Evolutionary conservation across 2,113 vertebrate genomes (phyloP).

Genomic region (Ivindomyrus marchei): DNA sequence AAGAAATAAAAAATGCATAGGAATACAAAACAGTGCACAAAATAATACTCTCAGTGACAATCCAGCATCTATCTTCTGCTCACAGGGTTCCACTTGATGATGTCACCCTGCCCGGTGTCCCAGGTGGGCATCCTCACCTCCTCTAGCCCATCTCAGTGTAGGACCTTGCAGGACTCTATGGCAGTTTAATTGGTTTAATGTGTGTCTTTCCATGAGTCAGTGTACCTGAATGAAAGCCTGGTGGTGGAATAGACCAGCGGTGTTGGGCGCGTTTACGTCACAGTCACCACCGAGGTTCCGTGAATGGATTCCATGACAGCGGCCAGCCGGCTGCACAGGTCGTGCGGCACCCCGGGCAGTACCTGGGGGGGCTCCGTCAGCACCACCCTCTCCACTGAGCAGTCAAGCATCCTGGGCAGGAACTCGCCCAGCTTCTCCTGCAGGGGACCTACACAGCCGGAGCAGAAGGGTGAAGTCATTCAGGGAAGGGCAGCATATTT

Average conservation of each 20-base stretch:
- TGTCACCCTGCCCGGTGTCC: neutral
- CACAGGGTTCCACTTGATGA: neutral
- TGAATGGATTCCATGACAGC: constrained; percentile 94
- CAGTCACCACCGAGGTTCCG: constrained; percentile 65
- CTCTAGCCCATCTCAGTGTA: neutral
- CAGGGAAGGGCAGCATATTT: neutral
- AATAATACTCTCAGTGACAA: neutral
- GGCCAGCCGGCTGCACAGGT: constrained; percentile 85
- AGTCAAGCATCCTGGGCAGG: constrained; percentile 87
- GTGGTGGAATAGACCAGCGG: neutral
- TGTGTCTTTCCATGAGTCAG: neutral
- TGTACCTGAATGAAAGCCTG: neutral
- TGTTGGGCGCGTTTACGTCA: constrained; percentile 59
- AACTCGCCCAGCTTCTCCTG: constrained; percentile 82
- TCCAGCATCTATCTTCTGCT: neutral
- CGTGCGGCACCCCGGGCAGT: constrained; percentile 77
- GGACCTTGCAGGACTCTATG: neutral
- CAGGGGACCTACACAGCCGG: constrained; percentile 61
- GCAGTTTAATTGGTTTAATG: neutral
- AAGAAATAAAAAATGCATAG: neutral
- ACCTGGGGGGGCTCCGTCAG: constrained; percentile 91
- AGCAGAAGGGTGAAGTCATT: neutral
- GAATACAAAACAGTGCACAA: neutral
- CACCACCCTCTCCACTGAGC: constrained; percentile 70
- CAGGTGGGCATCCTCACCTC: neutral